Evolutionary conservation across 2,888 invertebrate genomes (phyloP), one percentile per base, ranked within the genome.

Genomic region (Diplolepis rosae): DNA sequence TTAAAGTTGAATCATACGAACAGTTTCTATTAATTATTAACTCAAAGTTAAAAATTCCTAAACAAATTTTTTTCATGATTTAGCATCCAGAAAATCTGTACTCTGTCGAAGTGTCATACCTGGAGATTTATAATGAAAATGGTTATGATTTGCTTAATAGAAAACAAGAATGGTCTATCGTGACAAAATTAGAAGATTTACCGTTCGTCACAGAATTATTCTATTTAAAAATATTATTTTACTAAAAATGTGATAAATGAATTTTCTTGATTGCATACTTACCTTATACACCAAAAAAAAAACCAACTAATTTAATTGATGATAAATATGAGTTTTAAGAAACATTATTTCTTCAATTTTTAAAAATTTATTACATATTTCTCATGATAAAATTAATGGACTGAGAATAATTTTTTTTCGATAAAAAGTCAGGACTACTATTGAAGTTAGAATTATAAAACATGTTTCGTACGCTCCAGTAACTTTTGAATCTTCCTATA

Each of bases 61-160:
- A 52, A 52, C 28, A 30, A 11, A 48, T 13, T 13, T n/a, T n/a
- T 30, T 54, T 4, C 11, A 22, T 51, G 1, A 13, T 52, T n/a
- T 28, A 89, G 88, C 84, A 85, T 73, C 80, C 86, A 61, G 85
- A 86, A 68, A 83, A 85, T 75, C 76, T 84, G 32, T 89, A 86
- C 79, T 82, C 86, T 48, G 82, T 90, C 69, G 89, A 89, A 79
- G 87, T 91, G 68, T 91, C 91, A 1, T 91, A 91, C 79, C 84
- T 91, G 84, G 91, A 91, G 85, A 91, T 91, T 69, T 91, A 91
- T 84, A 91, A 91, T 81, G 91, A 91, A 84, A 86, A 89, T 67
- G 91, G 91, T 11, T 91, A 91, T 79, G 91, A 91, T 84, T 82
- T 91, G 65, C 81, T 91, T 54, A 89, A 89, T 80, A 86, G 89